Evolutionary conservation across 2,888 invertebrate species (phyloP).

Genomic region (Euzetes globulus): DNA sequence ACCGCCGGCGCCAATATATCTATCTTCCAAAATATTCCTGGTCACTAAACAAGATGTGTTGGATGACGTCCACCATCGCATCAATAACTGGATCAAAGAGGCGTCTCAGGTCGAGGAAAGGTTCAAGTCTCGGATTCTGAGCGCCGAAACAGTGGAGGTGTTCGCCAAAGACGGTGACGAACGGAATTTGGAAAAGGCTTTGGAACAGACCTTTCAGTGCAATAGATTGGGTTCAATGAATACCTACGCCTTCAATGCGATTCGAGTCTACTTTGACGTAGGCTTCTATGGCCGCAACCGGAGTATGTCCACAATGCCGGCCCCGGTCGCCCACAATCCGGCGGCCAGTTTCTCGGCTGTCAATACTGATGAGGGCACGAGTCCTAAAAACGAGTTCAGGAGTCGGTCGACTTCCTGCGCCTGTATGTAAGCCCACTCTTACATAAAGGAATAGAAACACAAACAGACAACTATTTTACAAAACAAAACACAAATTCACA

Average conservation of each 20-base stretch:
- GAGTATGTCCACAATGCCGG: conserved; percentile 25
- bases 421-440: neutral
- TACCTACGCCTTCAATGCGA: conserved; percentile 32
- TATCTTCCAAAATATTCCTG: conserved; percentile 33
- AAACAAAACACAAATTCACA: neutral
- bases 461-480: neutral
- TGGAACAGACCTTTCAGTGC: conserved; percentile 35
- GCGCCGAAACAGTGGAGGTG: conserved; percentile 36
- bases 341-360: neutral
- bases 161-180: conserved; percentile 35
- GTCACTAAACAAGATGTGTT: conserved; percentile 31
- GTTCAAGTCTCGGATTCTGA: conserved; percentile 23
- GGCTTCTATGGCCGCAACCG: conserved; percentile 16
- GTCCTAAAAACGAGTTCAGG: conserved; percentile 9
- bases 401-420: conserved; percentile 22
- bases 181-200: conserved; percentile 15
- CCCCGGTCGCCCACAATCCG: neutral
- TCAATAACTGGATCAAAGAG: conserved; percentile 32
- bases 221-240: conserved; percentile 37
- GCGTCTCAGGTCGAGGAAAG: conserved; percentile 11
- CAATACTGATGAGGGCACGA: neutral
- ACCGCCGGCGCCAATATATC: conserved; percentile 24
- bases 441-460: neutral
- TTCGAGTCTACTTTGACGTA: conserved; percentile 32
- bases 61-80: conserved; percentile 22